Conservation (phyloP, 2,113 vertebrate species). For the Calonectris borealis region DNA sequence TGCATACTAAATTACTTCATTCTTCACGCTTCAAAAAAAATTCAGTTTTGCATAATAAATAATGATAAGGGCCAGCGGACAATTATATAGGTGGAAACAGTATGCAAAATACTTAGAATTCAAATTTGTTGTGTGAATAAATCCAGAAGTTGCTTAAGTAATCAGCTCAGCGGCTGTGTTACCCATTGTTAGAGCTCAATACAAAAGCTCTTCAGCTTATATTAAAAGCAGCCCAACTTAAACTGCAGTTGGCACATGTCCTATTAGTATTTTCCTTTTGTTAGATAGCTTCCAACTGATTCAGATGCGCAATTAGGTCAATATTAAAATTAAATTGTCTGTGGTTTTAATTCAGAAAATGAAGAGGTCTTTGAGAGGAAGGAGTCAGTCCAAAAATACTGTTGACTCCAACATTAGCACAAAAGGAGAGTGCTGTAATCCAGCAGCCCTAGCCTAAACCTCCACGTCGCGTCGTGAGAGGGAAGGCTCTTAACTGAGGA, state of each 20-base stretch:
- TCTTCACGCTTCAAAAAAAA: constrained; percentile 83
- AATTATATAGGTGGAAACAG: constrained; percentile 86
- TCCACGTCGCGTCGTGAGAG: not conserved
- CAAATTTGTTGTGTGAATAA: constrained; percentile 62
- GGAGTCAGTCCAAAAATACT: not conserved
- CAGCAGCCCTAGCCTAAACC: not conserved
- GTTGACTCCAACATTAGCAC: not conserved
- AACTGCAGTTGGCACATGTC: constrained; percentile 56
- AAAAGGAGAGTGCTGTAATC: not conserved
- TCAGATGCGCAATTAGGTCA: constrained; percentile 47
- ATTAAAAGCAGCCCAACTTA: constrained; percentile 43
- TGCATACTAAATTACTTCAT: constrained; percentile 90
- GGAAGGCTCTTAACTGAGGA: not conserved
- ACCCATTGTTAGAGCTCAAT: constrained; percentile 60
- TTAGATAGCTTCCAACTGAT: constrained; percentile 47
- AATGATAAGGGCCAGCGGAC: constrained; percentile 85
- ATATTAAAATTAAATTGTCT: constrained; percentile 66
- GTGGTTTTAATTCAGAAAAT: constrained; percentile 54
- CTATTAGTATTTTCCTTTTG: constrained; percentile 52
- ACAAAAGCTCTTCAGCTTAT: constrained; percentile 67
- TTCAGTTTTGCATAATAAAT: constrained; percentile 89
- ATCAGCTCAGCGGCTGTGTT: constrained; percentile 56
- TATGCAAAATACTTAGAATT: constrained; percentile 74
- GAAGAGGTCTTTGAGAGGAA: not conserved
- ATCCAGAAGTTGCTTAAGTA: constrained; percentile 67